Evolutionary conservation across 2,797 vertebrate species (phyloP).

Genomic region (Champsocephalus gunnari): DNA sequence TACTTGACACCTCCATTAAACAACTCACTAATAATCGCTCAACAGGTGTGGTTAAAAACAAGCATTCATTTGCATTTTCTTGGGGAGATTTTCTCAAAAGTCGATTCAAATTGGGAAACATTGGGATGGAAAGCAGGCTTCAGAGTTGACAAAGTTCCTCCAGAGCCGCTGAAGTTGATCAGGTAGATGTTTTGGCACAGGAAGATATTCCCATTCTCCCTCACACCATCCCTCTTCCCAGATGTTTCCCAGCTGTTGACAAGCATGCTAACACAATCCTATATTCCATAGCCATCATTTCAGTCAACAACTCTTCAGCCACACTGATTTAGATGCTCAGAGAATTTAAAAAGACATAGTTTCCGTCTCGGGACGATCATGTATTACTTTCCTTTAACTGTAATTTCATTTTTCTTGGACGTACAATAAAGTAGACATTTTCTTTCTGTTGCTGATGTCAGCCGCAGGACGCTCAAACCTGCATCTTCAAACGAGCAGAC

Average conservation of each 20-base stretch:
- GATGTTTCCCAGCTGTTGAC: conserved; percentile 7
- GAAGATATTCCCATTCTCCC: not conserved
- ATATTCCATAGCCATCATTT: not conserved
- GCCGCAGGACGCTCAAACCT: not conserved
- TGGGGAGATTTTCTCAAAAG: too few species aligned
- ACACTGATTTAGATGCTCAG: not conserved
- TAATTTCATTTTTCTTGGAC: not conserved
- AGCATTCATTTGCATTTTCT: too few species aligned
- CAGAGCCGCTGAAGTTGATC: too few species aligned
- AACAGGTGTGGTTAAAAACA: too few species aligned
- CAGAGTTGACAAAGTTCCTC: too few species aligned
- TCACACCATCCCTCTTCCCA: not conserved
- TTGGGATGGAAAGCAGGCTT: too few species aligned
- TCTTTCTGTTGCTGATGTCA: not conserved
- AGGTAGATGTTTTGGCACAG: not conserved
- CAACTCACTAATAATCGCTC: too few species aligned
- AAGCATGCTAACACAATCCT: not conserved
- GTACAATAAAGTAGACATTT: not conserved
- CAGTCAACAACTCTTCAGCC: too few species aligned
- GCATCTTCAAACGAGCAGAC: conserved; percentile 16
- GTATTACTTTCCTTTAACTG: not conserved
- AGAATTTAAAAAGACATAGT: not conserved
- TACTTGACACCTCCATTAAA: too few species aligned
- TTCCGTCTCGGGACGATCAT: not conserved
- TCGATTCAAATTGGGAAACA: too few species aligned